A percentile compares a stretch with the other conserved stretches of the same genome.
Conservation (phyloP, 2,113 vertebrate genomes). For the Porphyrio hochstetteri region DNA sequence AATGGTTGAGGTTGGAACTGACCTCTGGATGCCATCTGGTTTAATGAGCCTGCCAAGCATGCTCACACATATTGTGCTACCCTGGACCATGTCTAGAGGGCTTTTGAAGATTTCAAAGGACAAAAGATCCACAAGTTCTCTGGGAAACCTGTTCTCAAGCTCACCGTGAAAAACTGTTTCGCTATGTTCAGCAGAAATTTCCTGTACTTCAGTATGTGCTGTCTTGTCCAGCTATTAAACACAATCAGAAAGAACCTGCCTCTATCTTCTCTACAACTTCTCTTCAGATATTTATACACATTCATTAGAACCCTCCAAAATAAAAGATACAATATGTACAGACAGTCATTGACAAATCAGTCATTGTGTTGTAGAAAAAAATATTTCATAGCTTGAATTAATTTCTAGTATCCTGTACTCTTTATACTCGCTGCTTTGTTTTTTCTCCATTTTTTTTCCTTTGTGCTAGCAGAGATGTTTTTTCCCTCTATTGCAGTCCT, state of each 20-base stretch:
- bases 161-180: background rate
- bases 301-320: background rate
- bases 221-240: background rate
- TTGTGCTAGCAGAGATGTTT: background rate
- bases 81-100: background rate
- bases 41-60: background rate
- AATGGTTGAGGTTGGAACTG: background rate
- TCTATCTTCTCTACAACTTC: background rate
- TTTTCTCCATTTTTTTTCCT: background rate
- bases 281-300: background rate
- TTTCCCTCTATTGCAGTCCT: background rate
- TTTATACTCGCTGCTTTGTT: background rate
- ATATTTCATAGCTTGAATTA: background rate
- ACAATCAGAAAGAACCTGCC: background rate
- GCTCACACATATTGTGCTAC: rapidly evolving
- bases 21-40: background rate
- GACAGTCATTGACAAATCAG: background rate
- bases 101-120: background rate
- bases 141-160: background rate
- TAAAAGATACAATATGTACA: background rate
- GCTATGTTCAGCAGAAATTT: background rate
- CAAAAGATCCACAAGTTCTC: background rate
- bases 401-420: background rate
- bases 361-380: background rate
- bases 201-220: background rate